Base-by-base conservation (phyloP, 2,888 invertebrate species). In the Blera fallax region DNA sequence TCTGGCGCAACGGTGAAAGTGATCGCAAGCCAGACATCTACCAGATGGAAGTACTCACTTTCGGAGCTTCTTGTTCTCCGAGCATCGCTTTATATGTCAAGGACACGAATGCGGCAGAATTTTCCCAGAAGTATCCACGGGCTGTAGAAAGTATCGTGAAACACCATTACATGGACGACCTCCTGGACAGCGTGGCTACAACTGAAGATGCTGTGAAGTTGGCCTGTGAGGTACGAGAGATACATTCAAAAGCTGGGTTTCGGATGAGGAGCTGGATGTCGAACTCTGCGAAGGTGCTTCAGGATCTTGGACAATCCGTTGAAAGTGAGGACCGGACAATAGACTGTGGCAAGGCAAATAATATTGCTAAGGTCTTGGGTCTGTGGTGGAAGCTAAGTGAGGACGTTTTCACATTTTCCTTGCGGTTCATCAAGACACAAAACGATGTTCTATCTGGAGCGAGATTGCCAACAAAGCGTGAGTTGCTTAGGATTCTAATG, bases 1-100 rank as follows among this genome's bases (percentile, higher is more conserved):
- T 89, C 5, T 90, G 89, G 89, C 69, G 89, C 29, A 5, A 65
- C 14, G 45, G 64, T 7, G 62, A 48, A 32, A n/a, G 29, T 11
- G 62, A 45, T 11, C 21, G 50, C 7, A 14, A 45, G 7, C 54
- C 40, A 6, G 84, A 81, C 24, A 67, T 74, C 10, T 87, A 76
- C 62, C 50, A 76, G 14, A 64, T 64, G 64, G n/a, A 45, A 10
- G 27, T 48, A 16, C 45, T 64, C 1, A 32, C 32, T 4, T 45
- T 45, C 18, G 43, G 60, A 6, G 60, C 40, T 27, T 27, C 24
- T 4, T 60, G 40, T 27, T 60, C 60, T 1, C 62, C 62, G 3
- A 29, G 43, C 24, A 24, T 24, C 24, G 24, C 24, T 24, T 24
- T 24, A 24, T 24, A 24, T 24, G 24, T 24, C 2, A 24, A 24